Conservation (phyloP, 2,797 vertebrate genomes). For the Erethizon dorsatum region DNA sequence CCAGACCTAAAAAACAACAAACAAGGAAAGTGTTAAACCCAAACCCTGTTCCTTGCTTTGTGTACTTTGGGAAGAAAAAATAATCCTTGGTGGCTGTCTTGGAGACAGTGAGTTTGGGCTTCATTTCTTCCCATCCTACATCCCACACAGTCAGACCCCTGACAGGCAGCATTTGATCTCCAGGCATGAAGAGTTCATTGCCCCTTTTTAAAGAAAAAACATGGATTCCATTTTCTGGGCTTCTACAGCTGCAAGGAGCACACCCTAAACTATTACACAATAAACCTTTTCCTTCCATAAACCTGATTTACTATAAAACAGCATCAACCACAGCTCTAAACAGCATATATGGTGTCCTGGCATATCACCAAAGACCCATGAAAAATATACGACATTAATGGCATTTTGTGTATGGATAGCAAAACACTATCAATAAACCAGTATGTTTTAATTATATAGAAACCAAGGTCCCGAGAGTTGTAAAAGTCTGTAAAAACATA, state of each 20-base stretch:
- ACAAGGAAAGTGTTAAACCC: neutral
- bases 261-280: constrained; percentile 16
- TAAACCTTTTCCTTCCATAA: constrained; percentile 38
- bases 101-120: neutral
- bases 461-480: neutral
- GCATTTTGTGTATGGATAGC: neutral
- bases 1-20: neutral
- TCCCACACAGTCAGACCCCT: neutral
- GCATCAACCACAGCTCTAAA: neutral
- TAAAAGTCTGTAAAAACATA: neutral
- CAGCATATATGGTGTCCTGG: neutral
- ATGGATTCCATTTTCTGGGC: constrained; percentile 10
- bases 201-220: constrained; percentile 65
- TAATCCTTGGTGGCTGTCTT: neutral
- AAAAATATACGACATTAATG: neutral
- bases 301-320: neutral
- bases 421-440: constrained; percentile 44
- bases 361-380: neutral
- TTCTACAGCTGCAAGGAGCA: neutral
- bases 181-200: constrained; percentile 3
- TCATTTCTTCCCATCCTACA: neutral
- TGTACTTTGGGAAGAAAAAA: neutral
- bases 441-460: neutral
- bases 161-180: neutral
- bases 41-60: constrained; percentile 21